phyloP scores from a whole-genome alignment of 2,888 invertebrate species.

The Leptinotarsa peninsularis region DNA sequence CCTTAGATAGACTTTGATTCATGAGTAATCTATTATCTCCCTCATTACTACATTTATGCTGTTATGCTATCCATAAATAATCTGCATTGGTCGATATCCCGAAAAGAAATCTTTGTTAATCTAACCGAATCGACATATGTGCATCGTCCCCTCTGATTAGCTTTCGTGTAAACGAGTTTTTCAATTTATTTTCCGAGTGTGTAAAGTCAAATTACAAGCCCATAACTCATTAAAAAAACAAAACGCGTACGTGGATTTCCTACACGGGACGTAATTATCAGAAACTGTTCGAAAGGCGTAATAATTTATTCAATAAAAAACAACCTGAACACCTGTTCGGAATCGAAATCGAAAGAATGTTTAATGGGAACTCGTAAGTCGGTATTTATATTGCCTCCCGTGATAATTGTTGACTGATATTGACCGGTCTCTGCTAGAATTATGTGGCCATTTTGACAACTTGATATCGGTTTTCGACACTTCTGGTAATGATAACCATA shows the following conservation, averaged over 20 bases:
- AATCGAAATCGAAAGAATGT: conserved; percentile 34
- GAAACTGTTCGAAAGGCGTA: conserved; percentile 38
- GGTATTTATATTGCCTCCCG: neutral
- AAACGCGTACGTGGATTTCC: conserved; percentile 37
- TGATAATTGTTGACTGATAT: conserved; percentile 5
- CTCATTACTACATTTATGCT: too few relatives aligned
- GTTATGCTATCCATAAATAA: too few relatives aligned
- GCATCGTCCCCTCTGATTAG: conserved; percentile 17
- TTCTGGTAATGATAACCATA: too few relatives aligned
- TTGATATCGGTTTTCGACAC: neutral
- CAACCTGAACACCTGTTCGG: conserved; percentile 36
- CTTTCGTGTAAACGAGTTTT: conserved; percentile 21
- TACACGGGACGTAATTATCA: conserved; percentile 42
- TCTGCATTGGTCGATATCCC: too few relatives aligned
- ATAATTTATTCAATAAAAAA: conserved; percentile 42
- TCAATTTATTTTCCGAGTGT: conserved; percentile 19
- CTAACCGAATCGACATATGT: neutral
- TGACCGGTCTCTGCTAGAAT: neutral
- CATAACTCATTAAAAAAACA: conserved; percentile 37
- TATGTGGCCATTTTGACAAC: neutral
- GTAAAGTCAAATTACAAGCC: conserved; percentile 22
- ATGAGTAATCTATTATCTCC: too few relatives aligned
- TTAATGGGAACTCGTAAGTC: conserved; percentile 15
- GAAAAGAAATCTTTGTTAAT: too few relatives aligned
- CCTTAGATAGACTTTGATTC: too few relatives aligned